Base-by-base conservation (phyloP, 2,113 vertebrate species). In the Phalacrocorax carbo region DNA sequence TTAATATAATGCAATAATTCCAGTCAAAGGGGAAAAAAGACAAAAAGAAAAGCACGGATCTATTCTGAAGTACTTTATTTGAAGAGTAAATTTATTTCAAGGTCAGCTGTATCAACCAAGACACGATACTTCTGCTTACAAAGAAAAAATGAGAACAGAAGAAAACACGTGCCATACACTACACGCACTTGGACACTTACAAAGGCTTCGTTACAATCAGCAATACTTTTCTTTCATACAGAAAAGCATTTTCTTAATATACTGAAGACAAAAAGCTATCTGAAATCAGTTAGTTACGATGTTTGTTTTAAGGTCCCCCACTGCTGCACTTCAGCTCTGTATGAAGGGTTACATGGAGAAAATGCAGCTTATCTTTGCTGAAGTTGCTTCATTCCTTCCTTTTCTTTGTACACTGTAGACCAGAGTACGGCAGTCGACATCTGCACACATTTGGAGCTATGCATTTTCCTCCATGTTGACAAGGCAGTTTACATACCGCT, bases 381-480 rank as follows among this genome's bases (percentile, higher is more conserved):
- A 90, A 71, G 38, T 46, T 27, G 10, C 58, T 90, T 97, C 93
- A 97, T 68, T 98, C 81, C 88, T 98, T 98, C 61, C 97, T 98
- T 91, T 96, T 98, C 93, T 98, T 98, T 54, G 98, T 97, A 14
- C 98, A 99, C 92, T 94, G 98, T 5, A 96, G 95, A 62, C 98
- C 98, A 25, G 97, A 98, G 95, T 97, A 98, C 0, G 96, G 97
- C 42, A 94, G 91, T 22, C 98, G 98, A 86, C 98, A 99, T 80
- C 98, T 97, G 62, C 99, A 99, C 62, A 98, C 97, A 3, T 98
- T 95, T 1, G 99, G 98, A 52, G 98, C 98, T 69, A 99, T 93
- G 78, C 99, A 99, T 96, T 99, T 99, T 32, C 99, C 99, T 93
- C 98, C 98, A 2, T 98, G 98, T 48, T 98, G 90, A 93, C 99